Percentiles rank a stretch among this genome's conserved stretches.
These are phyloP conservation scores for Porites evermanni DNA, from an alignment of 92 coral and sea anemone species.

Conservation along the genomic window DNA sequence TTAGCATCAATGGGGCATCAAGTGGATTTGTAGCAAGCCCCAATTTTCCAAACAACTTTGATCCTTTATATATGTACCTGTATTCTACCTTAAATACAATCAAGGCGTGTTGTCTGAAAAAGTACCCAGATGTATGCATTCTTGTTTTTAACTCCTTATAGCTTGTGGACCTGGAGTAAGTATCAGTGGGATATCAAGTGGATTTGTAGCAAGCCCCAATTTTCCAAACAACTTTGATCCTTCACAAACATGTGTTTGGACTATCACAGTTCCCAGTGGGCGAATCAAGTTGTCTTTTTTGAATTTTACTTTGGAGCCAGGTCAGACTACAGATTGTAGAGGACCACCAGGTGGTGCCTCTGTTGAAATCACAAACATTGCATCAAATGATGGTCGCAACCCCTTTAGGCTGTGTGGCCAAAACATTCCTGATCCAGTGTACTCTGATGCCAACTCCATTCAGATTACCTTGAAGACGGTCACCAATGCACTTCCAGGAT, in stretches of 20 bases:
- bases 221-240: constrained; percentile 2
- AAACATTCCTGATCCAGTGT: neutral
- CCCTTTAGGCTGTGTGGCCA: constrained; percentile 25
- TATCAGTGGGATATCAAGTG: constrained; percentile 11
- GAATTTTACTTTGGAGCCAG: constrained; percentile 3
- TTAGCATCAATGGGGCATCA: neutral
- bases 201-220: constrained; percentile 11
- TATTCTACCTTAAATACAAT: too few relatives aligned
- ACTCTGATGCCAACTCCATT: neutral
- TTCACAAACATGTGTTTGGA: neutral
- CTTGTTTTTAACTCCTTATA: neutral
- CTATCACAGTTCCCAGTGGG: constrained; percentile 25
- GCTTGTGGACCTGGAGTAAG: neutral
- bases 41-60: constrained; percentile 18
- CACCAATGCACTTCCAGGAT: neutral
- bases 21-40: constrained; percentile 21
- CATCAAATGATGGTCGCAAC: neutral
- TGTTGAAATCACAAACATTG: neutral
- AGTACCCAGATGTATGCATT: neutral
- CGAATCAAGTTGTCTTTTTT: constrained; percentile 27
- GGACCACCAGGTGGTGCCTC: neutral
- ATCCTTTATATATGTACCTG: too few relatives aligned
- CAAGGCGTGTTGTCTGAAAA: too few relatives aligned
- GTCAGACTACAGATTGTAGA: neutral
- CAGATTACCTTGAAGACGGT: neutral